phyloP scores from a whole-genome alignment of 2,888 invertebrate genomes.

The Branchipolynoe longqiensis region DNA sequence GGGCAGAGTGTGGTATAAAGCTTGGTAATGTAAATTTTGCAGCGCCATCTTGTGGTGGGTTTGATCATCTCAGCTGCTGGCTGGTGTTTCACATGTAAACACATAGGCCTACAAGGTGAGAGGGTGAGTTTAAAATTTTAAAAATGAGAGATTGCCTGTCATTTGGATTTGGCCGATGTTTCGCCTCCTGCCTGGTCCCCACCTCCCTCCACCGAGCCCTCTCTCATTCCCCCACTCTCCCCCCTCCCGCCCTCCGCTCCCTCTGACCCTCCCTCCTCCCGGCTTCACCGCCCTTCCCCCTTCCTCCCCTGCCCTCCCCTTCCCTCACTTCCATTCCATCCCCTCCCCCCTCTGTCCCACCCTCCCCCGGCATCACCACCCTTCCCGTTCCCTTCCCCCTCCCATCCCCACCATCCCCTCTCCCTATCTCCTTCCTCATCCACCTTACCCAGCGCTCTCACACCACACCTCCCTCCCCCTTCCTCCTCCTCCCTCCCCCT shows the following conservation, averaged over 20 bases:
- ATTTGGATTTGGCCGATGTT: too few relatives aligned
- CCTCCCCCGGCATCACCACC: background rate
- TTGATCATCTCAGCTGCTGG: too few relatives aligned
- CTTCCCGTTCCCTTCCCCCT: background rate
- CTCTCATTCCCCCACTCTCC: background rate
- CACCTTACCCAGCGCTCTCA: background rate
- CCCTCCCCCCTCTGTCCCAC: background rate
- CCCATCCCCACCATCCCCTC: background rate
- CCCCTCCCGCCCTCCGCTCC: background rate
- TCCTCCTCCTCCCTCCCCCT: background rate
- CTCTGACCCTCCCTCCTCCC: background rate
- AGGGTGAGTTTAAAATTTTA: too few relatives aligned
- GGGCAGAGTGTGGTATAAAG: background rate
- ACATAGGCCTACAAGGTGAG: too few relatives aligned
- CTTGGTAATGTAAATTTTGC: too few relatives aligned
- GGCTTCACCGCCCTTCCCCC: background rate
- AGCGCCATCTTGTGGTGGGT: too few relatives aligned
- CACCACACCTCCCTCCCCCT: conserved; percentile 1
- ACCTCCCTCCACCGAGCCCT: background rate
- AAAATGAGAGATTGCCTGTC: too few relatives aligned
- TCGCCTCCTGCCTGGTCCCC: too few relatives aligned
- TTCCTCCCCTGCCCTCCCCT: background rate
- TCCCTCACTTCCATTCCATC: background rate
- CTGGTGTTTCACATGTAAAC: too few relatives aligned
- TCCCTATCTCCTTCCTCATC: background rate